Base-by-base conservation (phyloP, 2,888 invertebrate species). In the Patella depressa region DNA sequence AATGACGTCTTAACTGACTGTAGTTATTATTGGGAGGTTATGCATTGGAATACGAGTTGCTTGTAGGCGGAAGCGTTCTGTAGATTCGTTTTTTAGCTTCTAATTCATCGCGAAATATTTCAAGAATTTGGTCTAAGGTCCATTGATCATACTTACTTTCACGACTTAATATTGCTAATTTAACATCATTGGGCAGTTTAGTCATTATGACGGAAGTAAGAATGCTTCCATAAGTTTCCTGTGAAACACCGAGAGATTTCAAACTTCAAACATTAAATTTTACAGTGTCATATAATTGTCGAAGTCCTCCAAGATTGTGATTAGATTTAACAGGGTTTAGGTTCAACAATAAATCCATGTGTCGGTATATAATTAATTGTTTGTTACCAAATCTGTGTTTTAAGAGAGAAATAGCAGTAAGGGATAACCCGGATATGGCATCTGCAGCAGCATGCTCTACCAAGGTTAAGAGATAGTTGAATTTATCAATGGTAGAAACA, bases 341-440 rank as follows among this genome's bases (percentile, higher is more conserved):
- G 59, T 17, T 19, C 17, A 59, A 17, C 17, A 59, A 14, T 19
- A 59, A n/a, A 19, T 59, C 59, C 59, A 17, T 59, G 59, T 59
- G 59, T 59, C 59, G 59, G 59, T 59, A 19, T 19, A 59, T 59
- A 59, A 59, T 59, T 59, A 19, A 9, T 59, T 59, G 59, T 59
- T 59, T 59, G 15, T 59, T 59, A 59, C 59, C 17, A 59, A 59
- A 59, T 59, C 59, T 59, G 59, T 59, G 59, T 15, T 59, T 15
- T 15, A 57, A n/a, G 17, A 57, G 15, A 15, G 57, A 57, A 7
- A 57, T n/a, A 17, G 57, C 17, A 17, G 57, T 57, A n/a, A 57
- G 57, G 57, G 57, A 57, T n/a, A 57, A 57, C 57, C 57, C 57
- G 7, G 57, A 57, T 15, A 57, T 57, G 15, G 57, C 57, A n/a